These are phyloP conservation scores for Toxotes lorentzi DNA, from an alignment of 2,797 vertebrate species.

Conservation along the genomic window DNA sequence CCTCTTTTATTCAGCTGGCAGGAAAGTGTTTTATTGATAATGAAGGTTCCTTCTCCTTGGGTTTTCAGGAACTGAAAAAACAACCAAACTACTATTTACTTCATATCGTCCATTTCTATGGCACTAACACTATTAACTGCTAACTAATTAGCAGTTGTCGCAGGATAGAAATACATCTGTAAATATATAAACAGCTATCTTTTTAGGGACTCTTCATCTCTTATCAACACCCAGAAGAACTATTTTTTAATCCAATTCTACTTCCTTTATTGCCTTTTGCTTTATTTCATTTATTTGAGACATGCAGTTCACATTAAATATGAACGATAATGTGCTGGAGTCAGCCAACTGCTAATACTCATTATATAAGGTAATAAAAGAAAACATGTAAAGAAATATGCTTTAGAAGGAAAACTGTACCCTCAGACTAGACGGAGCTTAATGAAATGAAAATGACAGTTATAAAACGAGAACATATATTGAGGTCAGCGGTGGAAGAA, in stretches of 20 bases:
- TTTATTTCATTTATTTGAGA: slow-evolving; percentile 3
- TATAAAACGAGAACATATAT: background rate
- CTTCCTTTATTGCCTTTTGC: background rate
- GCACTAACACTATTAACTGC: background rate
- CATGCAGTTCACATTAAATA: slow-evolving; percentile 4
- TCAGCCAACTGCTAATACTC: background rate
- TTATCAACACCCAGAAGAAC: background rate
- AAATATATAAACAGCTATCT: background rate
- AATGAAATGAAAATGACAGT: slow-evolving; percentile 13
- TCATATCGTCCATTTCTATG: background rate
- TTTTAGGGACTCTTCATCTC: background rate
- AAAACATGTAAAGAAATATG: background rate
- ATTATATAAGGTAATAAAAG: background rate
- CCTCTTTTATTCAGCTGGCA: slow-evolving; percentile 8
- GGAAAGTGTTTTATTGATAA: slow-evolving; percentile 38
- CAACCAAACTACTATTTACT: background rate
- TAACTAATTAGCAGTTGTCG: background rate
- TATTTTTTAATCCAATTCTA: slow-evolving; percentile 3
- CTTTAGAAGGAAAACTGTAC: background rate
- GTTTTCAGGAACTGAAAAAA: background rate
- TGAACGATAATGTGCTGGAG: background rate
- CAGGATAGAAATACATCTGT: background rate
- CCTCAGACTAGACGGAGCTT: background rate
- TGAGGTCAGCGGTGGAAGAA: background rate
- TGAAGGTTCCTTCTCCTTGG: slow-evolving; percentile 7